A percentile compares a stretch with the other conserved stretches of the same genome.
These are phyloP conservation scores for Camponotus floridanus DNA, from an alignment of 1,140 invertebrate genomes.

Conservation along the genomic window DNA sequence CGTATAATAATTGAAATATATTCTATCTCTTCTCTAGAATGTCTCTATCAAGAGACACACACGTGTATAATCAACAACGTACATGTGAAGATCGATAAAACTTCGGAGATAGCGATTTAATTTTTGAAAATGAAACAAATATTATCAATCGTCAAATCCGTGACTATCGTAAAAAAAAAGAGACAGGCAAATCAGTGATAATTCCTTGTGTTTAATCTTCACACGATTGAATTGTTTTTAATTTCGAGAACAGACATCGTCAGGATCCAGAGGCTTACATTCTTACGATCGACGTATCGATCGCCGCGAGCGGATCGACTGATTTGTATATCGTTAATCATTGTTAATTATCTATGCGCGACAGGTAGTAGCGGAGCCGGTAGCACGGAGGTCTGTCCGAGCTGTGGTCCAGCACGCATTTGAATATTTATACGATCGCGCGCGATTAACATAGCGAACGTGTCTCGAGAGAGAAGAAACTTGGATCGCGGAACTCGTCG, in stretches of 20 bases:
- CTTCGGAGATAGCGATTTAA: background rate
- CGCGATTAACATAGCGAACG: slow-evolving; percentile 63
- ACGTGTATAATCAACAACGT: too few relatives aligned
- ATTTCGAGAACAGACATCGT: background rate
- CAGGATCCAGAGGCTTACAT: background rate
- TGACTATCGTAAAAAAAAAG: background rate
- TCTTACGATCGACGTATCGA: background rate
- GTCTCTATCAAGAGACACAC: slow-evolving; percentile 18
- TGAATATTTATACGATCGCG: slow-evolving; percentile 59
- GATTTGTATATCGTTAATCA: slow-evolving; percentile 49
- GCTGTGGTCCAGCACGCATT: slow-evolving; percentile 33
- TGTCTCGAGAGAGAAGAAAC: slow-evolving; percentile 11
- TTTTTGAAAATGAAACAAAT: background rate
- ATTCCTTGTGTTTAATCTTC: background rate
- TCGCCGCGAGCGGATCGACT: slow-evolving; percentile 13
- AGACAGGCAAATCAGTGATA: background rate
- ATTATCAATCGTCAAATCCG: background rate
- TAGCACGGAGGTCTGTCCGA: slow-evolving; percentile 41
- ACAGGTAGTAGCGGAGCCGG: slow-evolving; percentile 37
- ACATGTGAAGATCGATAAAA: background rate
- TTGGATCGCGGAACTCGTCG: slow-evolving; percentile 30
- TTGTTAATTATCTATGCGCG: slow-evolving; percentile 56
- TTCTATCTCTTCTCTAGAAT: background rate
- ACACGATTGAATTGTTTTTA: slow-evolving; percentile 12
- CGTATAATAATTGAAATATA: slow-evolving; percentile 25